phyloP scores from a whole-genome alignment of 2,797 vertebrate genomes.

The Cyclopterus lumpus region DNA sequence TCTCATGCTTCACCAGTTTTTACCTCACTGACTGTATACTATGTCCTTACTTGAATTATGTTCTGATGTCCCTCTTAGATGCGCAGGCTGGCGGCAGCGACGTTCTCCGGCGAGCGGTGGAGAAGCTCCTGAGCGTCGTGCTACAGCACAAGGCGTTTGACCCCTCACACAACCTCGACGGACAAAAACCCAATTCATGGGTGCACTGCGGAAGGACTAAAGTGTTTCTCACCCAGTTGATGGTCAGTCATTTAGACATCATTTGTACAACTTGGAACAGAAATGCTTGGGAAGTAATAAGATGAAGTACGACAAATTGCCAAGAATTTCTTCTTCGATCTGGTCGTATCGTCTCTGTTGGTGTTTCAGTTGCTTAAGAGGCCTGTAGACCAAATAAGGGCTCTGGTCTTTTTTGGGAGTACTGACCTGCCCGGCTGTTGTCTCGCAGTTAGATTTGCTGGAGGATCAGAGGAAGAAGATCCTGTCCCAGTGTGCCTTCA shows the following conservation, averaged over 20 bases:
- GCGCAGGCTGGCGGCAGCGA: conserved; percentile 7
- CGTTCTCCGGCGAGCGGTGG: conserved; percentile 60
- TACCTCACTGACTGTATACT: conserved; percentile 16
- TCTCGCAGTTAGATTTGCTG: conserved; percentile 88
- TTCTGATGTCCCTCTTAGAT: conserved; percentile 65
- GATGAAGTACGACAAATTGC: too few relatives aligned
- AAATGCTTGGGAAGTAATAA: background rate
- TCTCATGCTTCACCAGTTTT: background rate
- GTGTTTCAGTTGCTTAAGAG: background rate
- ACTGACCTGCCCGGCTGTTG: conserved; percentile 36
- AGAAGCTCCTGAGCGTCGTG: conserved; percentile 79
- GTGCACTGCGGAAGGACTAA: conserved; percentile 93
- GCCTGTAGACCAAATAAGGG: background rate
- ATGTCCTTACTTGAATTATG: background rate
- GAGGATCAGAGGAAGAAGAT: conserved; percentile 85
- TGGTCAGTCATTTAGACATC: conserved; percentile 79
- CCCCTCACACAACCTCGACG: conserved; percentile 30
- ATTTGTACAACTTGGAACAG: background rate
- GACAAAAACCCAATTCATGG: conserved; percentile 51
- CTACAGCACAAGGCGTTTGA: conserved; percentile 37
- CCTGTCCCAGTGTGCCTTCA: conserved; percentile 85
- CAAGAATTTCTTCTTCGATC: background rate
- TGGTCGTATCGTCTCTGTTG: background rate
- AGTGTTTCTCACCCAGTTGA: conserved; percentile 90
- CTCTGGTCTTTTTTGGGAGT: conserved; percentile 1